Base-by-base conservation (phyloP, 1,140 invertebrate species). In the Drosophila kanapiae region DNA sequence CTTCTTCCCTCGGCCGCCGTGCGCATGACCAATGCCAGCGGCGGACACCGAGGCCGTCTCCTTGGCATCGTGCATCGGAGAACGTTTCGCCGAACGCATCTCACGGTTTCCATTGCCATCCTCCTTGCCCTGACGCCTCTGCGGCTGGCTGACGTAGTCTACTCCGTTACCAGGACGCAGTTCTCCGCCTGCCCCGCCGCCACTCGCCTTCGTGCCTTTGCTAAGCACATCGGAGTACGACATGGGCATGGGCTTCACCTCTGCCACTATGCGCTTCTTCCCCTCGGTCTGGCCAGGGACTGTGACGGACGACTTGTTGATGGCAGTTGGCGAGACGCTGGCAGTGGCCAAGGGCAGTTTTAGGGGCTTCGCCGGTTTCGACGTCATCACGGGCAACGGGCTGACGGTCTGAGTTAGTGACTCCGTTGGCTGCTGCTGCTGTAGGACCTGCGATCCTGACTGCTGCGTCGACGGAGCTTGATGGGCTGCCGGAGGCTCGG, bases 221-320 rank as follows among this genome's bases (percentile, higher is more conserved):
- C 96, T 95, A 13, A 97, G 80, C 10, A 97, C 96, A 93, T 97
- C 96, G 3, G 97, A 97, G 91, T 97, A 97, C 27, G 96, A 95
- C 23, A 96, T 96, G 60, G 96, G 93, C 96, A 97, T 97, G 6
- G 96, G 96, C 84, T 96, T 97, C 0, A 97, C 96, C 94, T 97
- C 96, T 29, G 96, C 96, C 1, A 97, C 95, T 85, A 96, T 96
- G 31, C 96, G 94, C 86, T 97, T 97, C 72, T 94, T 95, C 40
- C 72, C 78, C 43, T 91, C 64, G n/a, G 60, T 14, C 35, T 61
- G 70, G 11, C 64, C 82, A 3, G 82, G 13, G 11, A 78, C 80
- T 13, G 56, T 79, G 82, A 93, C 87, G 85, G 91, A 59, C 92
- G 84, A 60, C 48, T 87, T 91, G 38, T 74, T 80, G 9, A 77